Evolutionary conservation across 2,888 invertebrate species (phyloP), one percentile per base, ranked within the genome.

Genomic region (Tenthredo mesomela): DNA sequence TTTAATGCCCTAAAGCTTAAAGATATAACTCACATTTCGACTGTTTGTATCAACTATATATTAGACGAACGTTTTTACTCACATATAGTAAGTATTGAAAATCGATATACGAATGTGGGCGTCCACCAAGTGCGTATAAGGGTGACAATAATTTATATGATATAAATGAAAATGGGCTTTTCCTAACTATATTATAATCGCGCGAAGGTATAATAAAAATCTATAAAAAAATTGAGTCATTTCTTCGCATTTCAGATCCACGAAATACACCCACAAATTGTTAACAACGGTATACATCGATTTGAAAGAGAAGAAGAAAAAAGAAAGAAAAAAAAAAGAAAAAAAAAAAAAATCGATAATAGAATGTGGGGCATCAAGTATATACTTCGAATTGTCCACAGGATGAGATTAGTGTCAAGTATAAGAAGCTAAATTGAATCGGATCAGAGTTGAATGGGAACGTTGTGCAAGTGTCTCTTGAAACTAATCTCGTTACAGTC

Each of bases 391-490:
- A 80, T 80, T 80, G 80, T 61, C 80, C 37, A 25, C 21, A 10
- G 54, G 40, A 80, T 80, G 58, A 80, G 58, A 80, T 80, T 61
- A 80, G 80, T 58, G 80, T 80, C 61, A 80, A 61, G 78, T 40
- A 80, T 12, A 73, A 18, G 65, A 67, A 70, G 47, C 47, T 70
- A 50, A 82, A 82, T 82, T 70, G 82, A 82, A 70, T 82, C 70
- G 82, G 82, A 82, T 82, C 82, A 82, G 65, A 47, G 67, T 65
- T 50, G 82, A 82, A 82, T 82, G 82, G 82, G 47, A 82, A 25
- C 67, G 25, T 82, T 47, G 82, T 43, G 67, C 33, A 82, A 82
- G 82, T 50, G 82, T 82, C 82, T 70, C 82, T 82, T 70, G 82
- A 82, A 70, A 82, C 82, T 82, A 67, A 82, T 70, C 80, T 61